Conservation (phyloP, 2,888 invertebrate genomes). For the Rhorus exstirpatorius region DNA sequence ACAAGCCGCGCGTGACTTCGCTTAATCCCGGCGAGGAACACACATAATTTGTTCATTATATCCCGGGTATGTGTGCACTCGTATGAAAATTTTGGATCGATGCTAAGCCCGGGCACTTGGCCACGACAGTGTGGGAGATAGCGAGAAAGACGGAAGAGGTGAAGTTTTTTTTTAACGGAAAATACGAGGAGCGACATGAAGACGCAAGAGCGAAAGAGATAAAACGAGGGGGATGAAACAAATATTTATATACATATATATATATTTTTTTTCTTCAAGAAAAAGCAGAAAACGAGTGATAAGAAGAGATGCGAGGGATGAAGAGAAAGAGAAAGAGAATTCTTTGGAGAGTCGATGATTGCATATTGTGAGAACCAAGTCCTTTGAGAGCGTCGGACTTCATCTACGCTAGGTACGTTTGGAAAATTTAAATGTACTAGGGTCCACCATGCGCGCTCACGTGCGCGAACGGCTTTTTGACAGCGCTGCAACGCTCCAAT, state of each 20-base stretch:
- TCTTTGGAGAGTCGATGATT: too few species aligned
- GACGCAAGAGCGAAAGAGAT: neutral
- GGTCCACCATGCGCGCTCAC: too few species aligned
- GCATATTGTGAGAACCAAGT: too few species aligned
- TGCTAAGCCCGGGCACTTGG: slow-evolving; percentile 14
- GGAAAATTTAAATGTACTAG: too few species aligned
- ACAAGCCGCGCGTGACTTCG: slow-evolving; percentile 65
- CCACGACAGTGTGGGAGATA: slow-evolving; percentile 46
- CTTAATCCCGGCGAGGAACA: slow-evolving; percentile 56
- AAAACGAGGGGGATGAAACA: slow-evolving; percentile 4
- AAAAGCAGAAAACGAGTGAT: neutral
- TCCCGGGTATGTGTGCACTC: slow-evolving; percentile 29
- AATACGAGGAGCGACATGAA: neutral
- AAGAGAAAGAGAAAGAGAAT: neutral
- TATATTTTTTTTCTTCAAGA: neutral
- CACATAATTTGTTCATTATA: slow-evolving; percentile 47
- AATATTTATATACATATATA: neutral
- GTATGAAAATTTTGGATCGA: slow-evolving; percentile 56
- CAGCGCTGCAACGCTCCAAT: too few species aligned
- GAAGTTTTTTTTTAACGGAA: slow-evolving; percentile 1
- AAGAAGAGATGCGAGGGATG: neutral
- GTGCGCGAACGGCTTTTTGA: too few species aligned
- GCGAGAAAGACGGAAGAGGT: neutral
- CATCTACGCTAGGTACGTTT: too few species aligned
- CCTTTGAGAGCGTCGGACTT: too few species aligned